phyloP scores from a whole-genome alignment of 2,888 invertebrate species.

The Agapostemon virescens region DNA sequence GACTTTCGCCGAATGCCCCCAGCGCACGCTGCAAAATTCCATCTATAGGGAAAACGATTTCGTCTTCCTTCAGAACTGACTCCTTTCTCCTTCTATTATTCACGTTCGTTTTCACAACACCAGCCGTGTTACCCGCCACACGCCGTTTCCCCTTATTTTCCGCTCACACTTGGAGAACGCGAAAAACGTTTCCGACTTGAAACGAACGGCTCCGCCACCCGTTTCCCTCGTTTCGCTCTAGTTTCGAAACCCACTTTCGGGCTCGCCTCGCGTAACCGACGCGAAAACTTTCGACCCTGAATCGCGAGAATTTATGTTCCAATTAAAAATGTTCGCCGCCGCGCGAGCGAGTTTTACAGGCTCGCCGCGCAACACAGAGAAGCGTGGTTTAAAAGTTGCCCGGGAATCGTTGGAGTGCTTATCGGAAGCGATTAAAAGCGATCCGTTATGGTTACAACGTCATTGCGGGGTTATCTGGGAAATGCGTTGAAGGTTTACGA shows the following conservation, averaged over 20 bases:
- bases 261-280: background rate
- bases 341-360: background rate
- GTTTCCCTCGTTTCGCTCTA: background rate
- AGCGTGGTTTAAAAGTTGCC: background rate
- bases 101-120: constrained; percentile 31
- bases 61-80: constrained; percentile 34
- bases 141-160: background rate
- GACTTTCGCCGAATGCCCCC: constrained; percentile 7
- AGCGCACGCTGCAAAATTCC: constrained; percentile 16
- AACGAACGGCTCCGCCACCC: background rate
- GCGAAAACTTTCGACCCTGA: background rate
- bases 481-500: background rate
- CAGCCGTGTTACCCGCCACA: too few species aligned
- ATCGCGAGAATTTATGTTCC: constrained; percentile 3
- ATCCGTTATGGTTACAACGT: background rate
- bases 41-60: constrained; percentile 23
- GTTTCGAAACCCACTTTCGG: constrained; percentile 7
- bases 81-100: constrained; percentile 63
- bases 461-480: too few species aligned
- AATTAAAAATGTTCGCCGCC: constrained; percentile 13
- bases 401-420: background rate
- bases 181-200: background rate
- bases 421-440: background rate
- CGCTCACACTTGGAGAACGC: background rate
- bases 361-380: background rate